Conservation (phyloP, 2,888 invertebrate genomes). For the Coremacera marginata region DNA sequence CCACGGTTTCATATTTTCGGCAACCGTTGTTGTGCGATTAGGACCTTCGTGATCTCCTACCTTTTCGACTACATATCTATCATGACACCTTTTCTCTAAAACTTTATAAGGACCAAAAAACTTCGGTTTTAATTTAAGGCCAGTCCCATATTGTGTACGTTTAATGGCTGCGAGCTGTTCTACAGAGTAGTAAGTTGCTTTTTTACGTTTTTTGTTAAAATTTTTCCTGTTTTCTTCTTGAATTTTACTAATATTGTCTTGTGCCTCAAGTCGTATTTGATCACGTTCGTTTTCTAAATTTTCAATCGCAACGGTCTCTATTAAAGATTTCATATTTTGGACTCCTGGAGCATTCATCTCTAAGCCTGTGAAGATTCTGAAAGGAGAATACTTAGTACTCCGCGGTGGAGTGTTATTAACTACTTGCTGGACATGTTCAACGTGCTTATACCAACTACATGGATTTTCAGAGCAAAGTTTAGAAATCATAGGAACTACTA, state of each 20-base stretch:
- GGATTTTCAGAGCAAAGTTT: no score
- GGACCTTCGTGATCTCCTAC: constrained; percentile 30
- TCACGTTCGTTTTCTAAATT: constrained; percentile 23
- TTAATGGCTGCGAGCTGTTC: constrained; percentile 42
- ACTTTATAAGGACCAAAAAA: constrained; percentile 38
- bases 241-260: constrained; percentile 18
- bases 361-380: no score
- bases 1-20: constrained; percentile 32
- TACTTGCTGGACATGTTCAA: constrained; percentile 61
- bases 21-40: not conserved
- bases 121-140: constrained; percentile 32
- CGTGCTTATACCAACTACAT: constrained; percentile 50
- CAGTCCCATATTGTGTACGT: constrained; percentile 41
- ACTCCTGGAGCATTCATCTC: no score
- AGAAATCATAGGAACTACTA: no score
- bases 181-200: not conserved
- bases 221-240: constrained; percentile 12
- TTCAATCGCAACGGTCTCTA: constrained; percentile 7
- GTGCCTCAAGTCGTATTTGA: constrained; percentile 18
- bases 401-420: constrained; percentile 47
- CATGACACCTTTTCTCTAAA: no score
- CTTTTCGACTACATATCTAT: constrained; percentile 30
- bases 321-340: constrained; percentile 14
- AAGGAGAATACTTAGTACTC: no score
- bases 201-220: constrained; percentile 17